Conservation (phyloP, 2,888 invertebrate species). For the Trypoxylon attenuatum region DNA sequence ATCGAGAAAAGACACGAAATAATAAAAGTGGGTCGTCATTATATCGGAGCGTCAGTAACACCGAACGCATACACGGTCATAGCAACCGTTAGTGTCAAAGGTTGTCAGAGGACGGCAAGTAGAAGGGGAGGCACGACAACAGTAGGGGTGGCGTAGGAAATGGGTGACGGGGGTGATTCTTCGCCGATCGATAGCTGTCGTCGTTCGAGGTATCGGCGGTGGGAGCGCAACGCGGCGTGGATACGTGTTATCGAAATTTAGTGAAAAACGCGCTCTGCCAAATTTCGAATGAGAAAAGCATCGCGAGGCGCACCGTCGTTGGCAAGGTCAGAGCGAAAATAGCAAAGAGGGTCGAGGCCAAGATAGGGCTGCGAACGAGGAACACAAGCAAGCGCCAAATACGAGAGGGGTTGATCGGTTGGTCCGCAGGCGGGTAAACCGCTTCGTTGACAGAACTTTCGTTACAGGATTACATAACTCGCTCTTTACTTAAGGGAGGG, state of each 20-base stretch:
- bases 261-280: conserved; percentile 1
- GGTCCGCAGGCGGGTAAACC: too few species aligned
- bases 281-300: not conserved
- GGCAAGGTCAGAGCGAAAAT: not conserved
- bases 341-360: not conserved
- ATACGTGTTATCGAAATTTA: conserved; percentile 6
- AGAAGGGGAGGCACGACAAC: not conserved
- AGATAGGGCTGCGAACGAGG: not conserved
- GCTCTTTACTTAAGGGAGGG: too few species aligned
- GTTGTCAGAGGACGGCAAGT: not conserved
- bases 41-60: too few species aligned
- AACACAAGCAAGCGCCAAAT: too few species aligned
- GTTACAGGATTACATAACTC: conserved; percentile 34
- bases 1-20: too few species aligned
- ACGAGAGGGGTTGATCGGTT: too few species aligned
- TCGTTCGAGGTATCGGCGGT: not conserved
- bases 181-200: not conserved
- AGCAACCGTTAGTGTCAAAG: too few species aligned
- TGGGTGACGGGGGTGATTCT: not conserved
- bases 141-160: not conserved
- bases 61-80: too few species aligned
- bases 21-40: too few species aligned
- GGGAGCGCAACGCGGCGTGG: not conserved
- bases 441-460: too few species aligned
- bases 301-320: not conserved